These are phyloP conservation scores for Galendromus occidentalis DNA, from an alignment of 1,140 invertebrate species.

Conservation along the genomic window DNA sequence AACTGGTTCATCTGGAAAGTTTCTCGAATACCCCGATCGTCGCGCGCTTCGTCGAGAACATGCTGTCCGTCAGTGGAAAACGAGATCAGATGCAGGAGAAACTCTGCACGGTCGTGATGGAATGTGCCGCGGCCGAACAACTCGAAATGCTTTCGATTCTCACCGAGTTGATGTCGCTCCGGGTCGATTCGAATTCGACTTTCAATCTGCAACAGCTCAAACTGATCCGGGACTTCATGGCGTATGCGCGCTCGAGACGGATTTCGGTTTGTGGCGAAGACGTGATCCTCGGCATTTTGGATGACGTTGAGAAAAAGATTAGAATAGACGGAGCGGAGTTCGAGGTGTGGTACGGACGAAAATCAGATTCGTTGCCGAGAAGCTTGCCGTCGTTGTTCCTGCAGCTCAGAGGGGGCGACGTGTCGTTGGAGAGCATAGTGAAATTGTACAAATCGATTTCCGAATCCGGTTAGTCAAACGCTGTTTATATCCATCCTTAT, in stretches of 20 bases:
- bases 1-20: conserved; percentile 19
- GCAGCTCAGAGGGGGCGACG: background rate
- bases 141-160: conserved; percentile 46
- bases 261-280: background rate
- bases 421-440: background rate
- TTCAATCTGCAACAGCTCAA: conserved; percentile 6
- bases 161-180: conserved; percentile 13
- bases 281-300: background rate
- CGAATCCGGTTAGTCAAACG: background rate
- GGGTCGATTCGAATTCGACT: background rate
- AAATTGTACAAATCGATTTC: conserved; percentile 4
- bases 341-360: background rate
- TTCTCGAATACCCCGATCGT: background rate
- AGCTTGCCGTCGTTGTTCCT: background rate
- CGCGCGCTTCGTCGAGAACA: conserved; percentile 7
- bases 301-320: background rate
- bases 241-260: background rate
- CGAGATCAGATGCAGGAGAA: conserved; percentile 33
- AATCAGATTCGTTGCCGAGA: background rate
- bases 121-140: conserved; percentile 66
- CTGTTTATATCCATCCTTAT: too few relatives aligned
- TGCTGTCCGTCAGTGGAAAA: background rate
- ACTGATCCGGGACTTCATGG: background rate
- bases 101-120: conserved; percentile 53
- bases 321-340: background rate